These are phyloP conservation scores for Entomobrya proxima DNA, from an alignment of 2,888 invertebrate species.

Conservation along the genomic window DNA sequence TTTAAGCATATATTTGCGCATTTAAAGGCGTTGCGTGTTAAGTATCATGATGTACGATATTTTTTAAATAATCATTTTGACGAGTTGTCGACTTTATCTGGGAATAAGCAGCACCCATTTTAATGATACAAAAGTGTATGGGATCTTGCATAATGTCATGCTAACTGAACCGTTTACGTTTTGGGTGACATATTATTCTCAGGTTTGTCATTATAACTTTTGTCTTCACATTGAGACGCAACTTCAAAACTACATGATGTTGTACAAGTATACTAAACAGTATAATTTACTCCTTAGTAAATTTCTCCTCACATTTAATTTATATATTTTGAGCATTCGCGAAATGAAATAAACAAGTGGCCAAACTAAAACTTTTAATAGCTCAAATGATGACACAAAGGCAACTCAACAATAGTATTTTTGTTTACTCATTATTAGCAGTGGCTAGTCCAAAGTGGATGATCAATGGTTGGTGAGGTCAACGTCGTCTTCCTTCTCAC, in stretches of 20 bases:
- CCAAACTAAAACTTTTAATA: neutral
- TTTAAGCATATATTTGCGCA: neutral
- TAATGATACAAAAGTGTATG: conserved; percentile 20
- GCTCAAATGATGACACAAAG: conserved; percentile 28
- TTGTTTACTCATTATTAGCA: conserved; percentile 1
- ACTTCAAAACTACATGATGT: conserved; percentile 3
- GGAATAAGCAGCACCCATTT: conserved; percentile 34
- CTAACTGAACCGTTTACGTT: conserved; percentile 53
- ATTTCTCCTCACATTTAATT: conserved; percentile 11
- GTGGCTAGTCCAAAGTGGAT: neutral
- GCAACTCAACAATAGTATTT: conserved; percentile 30
- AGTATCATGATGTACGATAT: conserved; percentile 52
- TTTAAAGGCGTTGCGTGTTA: conserved; percentile 37
- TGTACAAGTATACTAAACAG: neutral
- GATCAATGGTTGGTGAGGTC: conserved; percentile 35
- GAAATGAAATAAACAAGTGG: neutral
- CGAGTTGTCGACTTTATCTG: conserved; percentile 43
- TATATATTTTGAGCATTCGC: neutral
- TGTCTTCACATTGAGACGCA: neutral
- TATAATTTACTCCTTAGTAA: conserved; percentile 9
- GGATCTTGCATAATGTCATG: conserved; percentile 60
- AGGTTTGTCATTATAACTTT: conserved; percentile 48
- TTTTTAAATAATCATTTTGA: conserved; percentile 29
- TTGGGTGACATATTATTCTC: conserved; percentile 50
- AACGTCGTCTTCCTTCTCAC: conserved; percentile 51